Conservation (phyloP, 2,113 vertebrate species). For the Protobothrops mucrosquamatus region DNA sequence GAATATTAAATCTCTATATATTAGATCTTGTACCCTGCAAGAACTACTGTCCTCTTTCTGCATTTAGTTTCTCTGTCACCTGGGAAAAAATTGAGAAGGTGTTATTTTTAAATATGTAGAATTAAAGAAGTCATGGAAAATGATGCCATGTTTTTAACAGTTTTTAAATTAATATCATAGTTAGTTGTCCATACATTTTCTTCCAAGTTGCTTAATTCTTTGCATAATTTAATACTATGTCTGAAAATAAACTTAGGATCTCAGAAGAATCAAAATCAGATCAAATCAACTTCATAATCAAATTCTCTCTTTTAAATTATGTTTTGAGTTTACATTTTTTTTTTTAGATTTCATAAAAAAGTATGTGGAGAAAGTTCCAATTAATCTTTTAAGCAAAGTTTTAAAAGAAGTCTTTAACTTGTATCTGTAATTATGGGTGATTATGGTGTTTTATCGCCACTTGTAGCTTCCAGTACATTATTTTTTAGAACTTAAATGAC, state of each 20-base stretch:
- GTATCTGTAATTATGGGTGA: conserved; percentile 38
- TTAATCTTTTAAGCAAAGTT: conserved; percentile 33
- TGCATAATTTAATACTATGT: conserved; percentile 3
- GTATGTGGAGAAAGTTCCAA: conserved; percentile 41
- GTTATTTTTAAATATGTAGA: conserved; percentile 14
- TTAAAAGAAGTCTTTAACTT: conserved; percentile 38
- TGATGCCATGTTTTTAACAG: not conserved
- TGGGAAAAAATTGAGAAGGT: conserved; percentile 26
- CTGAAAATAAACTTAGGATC: conserved; percentile 17
- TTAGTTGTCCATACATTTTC: not conserved
- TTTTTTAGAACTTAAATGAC: conserved; percentile 67
- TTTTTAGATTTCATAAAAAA: not conserved
- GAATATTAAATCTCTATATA: conserved; percentile 37
- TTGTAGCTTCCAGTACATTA: conserved; percentile 51
- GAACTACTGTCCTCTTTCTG: conserved; percentile 21
- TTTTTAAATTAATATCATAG: conserved; percentile 14
- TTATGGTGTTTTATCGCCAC: conserved; percentile 52
- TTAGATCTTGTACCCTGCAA: conserved; percentile 32
- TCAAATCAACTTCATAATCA: not conserved
- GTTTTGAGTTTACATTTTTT: not conserved
- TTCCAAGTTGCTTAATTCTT: not conserved
- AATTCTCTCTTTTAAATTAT: not conserved
- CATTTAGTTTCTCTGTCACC: conserved; percentile 10
- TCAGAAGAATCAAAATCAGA: not conserved
- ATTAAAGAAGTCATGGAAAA: not conserved